Base-by-base conservation (phyloP, 2,888 invertebrate species). In the Poecilus cupreus region DNA sequence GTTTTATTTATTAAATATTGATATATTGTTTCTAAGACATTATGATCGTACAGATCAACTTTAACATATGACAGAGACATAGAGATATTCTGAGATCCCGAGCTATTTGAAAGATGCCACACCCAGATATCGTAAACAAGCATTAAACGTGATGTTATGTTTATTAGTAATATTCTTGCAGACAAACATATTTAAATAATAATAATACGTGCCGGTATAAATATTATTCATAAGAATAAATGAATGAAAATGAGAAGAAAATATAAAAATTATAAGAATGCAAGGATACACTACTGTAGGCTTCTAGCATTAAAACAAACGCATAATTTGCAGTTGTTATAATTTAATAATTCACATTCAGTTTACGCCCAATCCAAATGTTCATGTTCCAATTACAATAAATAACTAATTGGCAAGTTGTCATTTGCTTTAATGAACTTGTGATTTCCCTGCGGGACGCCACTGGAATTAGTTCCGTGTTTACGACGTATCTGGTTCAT, bases 391-490 rank as follows among this genome's bases (percentile, higher is more conserved):
- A 18, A 51, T 68, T 37, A 32, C 16, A 18, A 68, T 68, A 39
- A 68, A 68, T 68, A 68, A 68, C 13, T 16, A 39, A 68, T 68
- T 16, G 20, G 16, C 64, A 13, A 10, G 10, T 37, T 68, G 64
- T 68, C 64, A 39, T 68, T 68, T 68, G 18, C 37, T 68, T 68
- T 68, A 68, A 68, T 68, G 64, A 68, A 16, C 37, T 51, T 68
- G 37, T 16, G 18, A 68, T 68, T 68, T 68, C 72, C 72, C 72
- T 24, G n/a, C 46, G 72, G 60, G 26, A 46, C 72, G 72, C 43
- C 72, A 46, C 39, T 68, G 32, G 64, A 32, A 16, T 37, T 18
- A 26, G 37, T 68, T 68, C 64, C 64, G 64, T 32, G 64, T 68
- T 72, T 43, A n/a, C n/a, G 26, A 26, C 32, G 60, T 24, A 46